These are phyloP conservation scores for Onthophagus sagittarius DNA, from an alignment of 2,888 invertebrate species.

Conservation along the genomic window DNA sequence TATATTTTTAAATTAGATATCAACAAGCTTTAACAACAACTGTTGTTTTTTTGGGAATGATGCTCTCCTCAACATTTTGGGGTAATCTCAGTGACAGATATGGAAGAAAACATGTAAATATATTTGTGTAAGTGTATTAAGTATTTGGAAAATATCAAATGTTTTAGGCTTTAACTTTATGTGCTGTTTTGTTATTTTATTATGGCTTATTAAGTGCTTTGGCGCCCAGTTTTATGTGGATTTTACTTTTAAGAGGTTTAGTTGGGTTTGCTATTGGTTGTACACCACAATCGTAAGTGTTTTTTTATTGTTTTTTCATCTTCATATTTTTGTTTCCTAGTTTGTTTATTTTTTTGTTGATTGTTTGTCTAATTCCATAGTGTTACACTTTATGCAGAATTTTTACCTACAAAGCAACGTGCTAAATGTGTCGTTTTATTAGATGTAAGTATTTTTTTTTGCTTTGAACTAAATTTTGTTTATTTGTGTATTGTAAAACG, in stretches of 20 bases:
- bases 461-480: constrained; percentile 19
- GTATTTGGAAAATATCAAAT: constrained; percentile 14
- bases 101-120: constrained; percentile 76
- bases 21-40: constrained; percentile 92
- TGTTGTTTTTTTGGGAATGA: constrained; percentile 94
- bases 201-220: constrained; percentile 88
- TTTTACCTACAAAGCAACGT: constrained; percentile 88
- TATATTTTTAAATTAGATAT: constrained; percentile 53
- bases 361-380: constrained; percentile 52
- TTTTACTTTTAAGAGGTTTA: constrained; percentile 82
- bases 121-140: not conserved
- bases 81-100: constrained; percentile 91
- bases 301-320: constrained; percentile 22
- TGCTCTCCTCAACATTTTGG: constrained; percentile 95
- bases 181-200: constrained; percentile 85
- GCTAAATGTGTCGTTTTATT: constrained; percentile 93
- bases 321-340: constrained; percentile 20
- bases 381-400: constrained; percentile 93
- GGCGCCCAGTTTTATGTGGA: constrained; percentile 88
- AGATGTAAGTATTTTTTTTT: constrained; percentile 67
- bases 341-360: constrained; percentile 26
- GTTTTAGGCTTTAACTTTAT: constrained; percentile 79
- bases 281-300: constrained; percentile 91
- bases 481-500: constrained; percentile 4
- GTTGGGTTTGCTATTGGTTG: constrained; percentile 97